Conservation (phyloP, 2,888 invertebrate species). For the Anaspis maculata region DNA sequence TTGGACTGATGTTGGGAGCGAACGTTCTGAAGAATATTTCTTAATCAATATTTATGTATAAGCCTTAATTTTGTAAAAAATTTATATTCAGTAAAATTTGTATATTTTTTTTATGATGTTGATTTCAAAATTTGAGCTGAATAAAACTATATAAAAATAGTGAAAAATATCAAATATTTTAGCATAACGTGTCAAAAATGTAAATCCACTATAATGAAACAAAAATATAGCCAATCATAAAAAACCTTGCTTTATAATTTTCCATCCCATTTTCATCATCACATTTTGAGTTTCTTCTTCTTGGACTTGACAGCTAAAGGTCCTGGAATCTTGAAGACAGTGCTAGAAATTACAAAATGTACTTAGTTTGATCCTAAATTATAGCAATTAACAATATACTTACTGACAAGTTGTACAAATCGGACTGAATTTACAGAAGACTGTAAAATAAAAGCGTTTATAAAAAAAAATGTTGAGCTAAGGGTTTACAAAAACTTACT, state of each 20-base stretch:
- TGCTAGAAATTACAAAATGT: constrained; percentile 53
- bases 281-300: constrained; percentile 68
- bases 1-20: constrained; percentile 33
- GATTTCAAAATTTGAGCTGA: too few species aligned
- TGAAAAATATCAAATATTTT: too few species aligned
- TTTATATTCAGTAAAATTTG: too few species aligned
- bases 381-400: constrained; percentile 45
- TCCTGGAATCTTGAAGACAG: constrained; percentile 84
- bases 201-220: too few species aligned
- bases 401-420: constrained; percentile 97
- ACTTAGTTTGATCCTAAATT: constrained; percentile 3
- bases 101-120: too few species aligned
- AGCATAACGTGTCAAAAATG: too few species aligned
- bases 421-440: constrained; percentile 95
- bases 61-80: too few species aligned
- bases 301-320: constrained; percentile 69
- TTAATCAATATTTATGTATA: too few species aligned
- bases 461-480: not conserved
- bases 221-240: too few species aligned
- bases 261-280: too few species aligned
- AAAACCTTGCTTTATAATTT: too few species aligned
- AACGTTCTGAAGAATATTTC: constrained; percentile 31
- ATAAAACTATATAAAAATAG: too few species aligned
- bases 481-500: constrained; percentile 49
- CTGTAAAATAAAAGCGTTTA: constrained; percentile 45